A percentile compares a stretch with the other conserved stretches of the same genome.
Evolutionary conservation across 2,113 vertebrate genomes (phyloP).

Genomic region (Ondatra zibethicus): DNA sequence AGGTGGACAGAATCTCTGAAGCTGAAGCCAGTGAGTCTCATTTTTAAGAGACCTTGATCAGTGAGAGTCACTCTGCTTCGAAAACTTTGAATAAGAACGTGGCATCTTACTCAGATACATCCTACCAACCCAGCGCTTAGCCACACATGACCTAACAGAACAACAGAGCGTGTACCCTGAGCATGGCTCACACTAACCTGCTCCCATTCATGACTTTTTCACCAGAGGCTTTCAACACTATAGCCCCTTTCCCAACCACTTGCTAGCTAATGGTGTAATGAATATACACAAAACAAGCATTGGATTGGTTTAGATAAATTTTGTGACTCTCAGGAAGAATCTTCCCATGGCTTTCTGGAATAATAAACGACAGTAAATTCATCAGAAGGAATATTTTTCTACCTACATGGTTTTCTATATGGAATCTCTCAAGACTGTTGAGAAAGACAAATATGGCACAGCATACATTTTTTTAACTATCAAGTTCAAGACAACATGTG

Average conservation of each 20-base stretch:
- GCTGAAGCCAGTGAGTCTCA: not conserved
- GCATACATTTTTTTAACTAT: not conserved
- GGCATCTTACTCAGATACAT: not conserved
- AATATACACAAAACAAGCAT: constrained; percentile 29
- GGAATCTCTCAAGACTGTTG: not conserved
- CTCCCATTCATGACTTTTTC: not conserved
- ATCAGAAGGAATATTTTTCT: constrained; percentile 5
- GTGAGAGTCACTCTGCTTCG: not conserved
- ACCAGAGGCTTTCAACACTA: not conserved
- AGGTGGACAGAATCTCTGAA: not conserved
- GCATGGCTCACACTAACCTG: too few species aligned
- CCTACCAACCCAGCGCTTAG: not conserved
- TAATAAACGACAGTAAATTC: constrained; percentile 50
- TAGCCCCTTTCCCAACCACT: constrained; percentile 35
- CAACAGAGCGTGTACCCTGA: not conserved
- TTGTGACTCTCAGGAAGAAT: constrained; percentile 43
- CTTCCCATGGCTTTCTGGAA: constrained; percentile 60
- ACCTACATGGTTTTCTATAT: not conserved
- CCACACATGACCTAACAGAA: not conserved
- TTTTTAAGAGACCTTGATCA: not conserved
- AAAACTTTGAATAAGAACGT: not conserved
- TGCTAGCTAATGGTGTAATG: not conserved
- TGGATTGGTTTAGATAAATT: constrained; percentile 60
- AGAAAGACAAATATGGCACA: not conserved
- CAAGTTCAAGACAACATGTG: constrained; percentile 20